phyloP scores from a whole-genome alignment of 2,888 invertebrate species.

The Disparrhopalites patrizii region DNA sequence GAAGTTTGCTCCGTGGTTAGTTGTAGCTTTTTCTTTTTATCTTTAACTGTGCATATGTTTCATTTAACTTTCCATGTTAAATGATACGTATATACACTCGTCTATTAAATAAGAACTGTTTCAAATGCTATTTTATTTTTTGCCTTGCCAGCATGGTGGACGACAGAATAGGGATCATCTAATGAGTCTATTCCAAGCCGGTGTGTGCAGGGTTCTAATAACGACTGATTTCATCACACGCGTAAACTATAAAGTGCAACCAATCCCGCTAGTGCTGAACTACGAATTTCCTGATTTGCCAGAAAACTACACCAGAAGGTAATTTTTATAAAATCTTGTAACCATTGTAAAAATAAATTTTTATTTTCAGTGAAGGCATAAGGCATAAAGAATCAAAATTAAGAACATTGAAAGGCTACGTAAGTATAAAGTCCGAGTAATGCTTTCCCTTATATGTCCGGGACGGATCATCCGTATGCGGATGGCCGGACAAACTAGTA shows the following conservation, averaged over 20 bases:
- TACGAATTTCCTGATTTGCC: constrained; percentile 33
- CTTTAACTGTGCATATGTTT: neutral
- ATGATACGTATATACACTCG: too few species aligned
- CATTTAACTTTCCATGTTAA: neutral
- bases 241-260: constrained; percentile 23
- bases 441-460: too few species aligned
- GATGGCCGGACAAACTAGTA: too few species aligned
- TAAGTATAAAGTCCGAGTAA: too few species aligned
- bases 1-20: constrained; percentile 36
- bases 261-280: constrained; percentile 33
- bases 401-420: too few species aligned
- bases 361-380: too few species aligned
- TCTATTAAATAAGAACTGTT: too few species aligned
- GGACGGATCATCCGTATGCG: too few species aligned
- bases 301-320: constrained; percentile 31
- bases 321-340: too few species aligned
- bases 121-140: constrained; percentile 1
- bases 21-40: neutral
- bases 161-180: constrained; percentile 26
- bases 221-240: constrained; percentile 33
- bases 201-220: constrained; percentile 30
- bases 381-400: too few species aligned
- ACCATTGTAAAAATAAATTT: too few species aligned
- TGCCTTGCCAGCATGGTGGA: constrained; percentile 32
- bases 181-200: constrained; percentile 23